Conservation (phyloP, 2,797 vertebrate species). For the Sebastes itinus region DNA sequence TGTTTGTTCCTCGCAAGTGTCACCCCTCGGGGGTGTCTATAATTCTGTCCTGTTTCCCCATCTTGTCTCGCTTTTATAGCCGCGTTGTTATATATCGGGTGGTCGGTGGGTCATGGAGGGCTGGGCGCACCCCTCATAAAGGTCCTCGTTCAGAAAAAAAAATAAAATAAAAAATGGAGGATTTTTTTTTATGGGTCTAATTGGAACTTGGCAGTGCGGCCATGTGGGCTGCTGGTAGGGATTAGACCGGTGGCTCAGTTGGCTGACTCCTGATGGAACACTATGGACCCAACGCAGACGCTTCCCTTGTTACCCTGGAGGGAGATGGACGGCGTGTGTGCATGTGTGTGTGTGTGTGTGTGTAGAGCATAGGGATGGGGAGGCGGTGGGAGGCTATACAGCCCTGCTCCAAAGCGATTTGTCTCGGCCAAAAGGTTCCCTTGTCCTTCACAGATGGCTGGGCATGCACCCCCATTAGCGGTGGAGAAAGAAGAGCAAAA, state of each 20-base stretch:
- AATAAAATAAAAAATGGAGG: background rate
- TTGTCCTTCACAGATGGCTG: conserved; percentile 84
- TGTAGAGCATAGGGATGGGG: conserved; percentile 31
- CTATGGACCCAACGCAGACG: conserved; percentile 72
- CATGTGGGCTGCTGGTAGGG: conserved; percentile 71
- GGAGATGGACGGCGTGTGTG: conserved; percentile 43
- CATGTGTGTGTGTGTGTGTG: conserved; percentile 31
- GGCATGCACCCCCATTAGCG: conserved; percentile 70
- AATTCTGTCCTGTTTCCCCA: conserved; percentile 55
- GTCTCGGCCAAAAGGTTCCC: conserved; percentile 81
- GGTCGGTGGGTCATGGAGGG: conserved; percentile 59
- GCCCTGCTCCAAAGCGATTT: conserved; percentile 77
- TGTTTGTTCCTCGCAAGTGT: conserved; percentile 45
- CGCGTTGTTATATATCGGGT: conserved; percentile 51
- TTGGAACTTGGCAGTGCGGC: conserved; percentile 77
- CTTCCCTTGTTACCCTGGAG: conserved; percentile 75
- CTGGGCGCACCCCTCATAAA: conserved; percentile 59
- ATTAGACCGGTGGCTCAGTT: conserved; percentile 78
- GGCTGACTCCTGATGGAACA: conserved; percentile 77
- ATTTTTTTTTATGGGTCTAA: conserved; percentile 73
- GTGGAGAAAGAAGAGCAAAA: conserved; percentile 52
- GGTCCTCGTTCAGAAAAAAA: conserved; percentile 51
- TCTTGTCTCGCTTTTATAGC: conserved; percentile 61
- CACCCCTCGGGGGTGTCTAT: conserved; percentile 32
- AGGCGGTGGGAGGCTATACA: conserved; percentile 53